phyloP scores from a whole-genome alignment of 2,113 vertebrate species.

The Gila orcuttii region DNA sequence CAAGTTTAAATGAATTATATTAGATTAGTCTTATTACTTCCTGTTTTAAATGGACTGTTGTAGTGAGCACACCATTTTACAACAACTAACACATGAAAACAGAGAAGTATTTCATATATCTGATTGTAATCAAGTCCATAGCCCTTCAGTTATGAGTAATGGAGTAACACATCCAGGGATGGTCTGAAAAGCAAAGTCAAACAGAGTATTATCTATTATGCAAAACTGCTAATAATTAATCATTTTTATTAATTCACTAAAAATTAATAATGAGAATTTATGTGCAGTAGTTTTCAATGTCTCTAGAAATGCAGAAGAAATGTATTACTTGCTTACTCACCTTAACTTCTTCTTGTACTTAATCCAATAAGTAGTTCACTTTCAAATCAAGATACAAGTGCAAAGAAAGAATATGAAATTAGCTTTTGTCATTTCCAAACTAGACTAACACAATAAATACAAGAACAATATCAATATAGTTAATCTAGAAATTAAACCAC shows the following conservation, averaged over 20 bases:
- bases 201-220: not conserved
- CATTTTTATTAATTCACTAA: too few relatives aligned
- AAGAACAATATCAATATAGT: not conserved
- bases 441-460: not conserved
- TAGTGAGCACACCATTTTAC: not conserved
- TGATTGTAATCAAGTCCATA: not conserved
- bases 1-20: not conserved
- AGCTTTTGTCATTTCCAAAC: not conserved
- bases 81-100: not conserved
- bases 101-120: not conserved
- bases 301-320: too few relatives aligned
- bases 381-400: conserved; percentile 1
- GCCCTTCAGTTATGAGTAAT: not conserved
- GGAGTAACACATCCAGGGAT: not conserved
- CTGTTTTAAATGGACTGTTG: not conserved
- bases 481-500: conserved; percentile 36
- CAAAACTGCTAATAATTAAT: not conserved
- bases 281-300: not conserved
- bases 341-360: conserved; percentile 5
- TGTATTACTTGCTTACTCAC: conserved; percentile 7
- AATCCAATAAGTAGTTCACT: not conserved
- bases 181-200: conserved; percentile 13
- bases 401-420: conserved; percentile 1
- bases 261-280: not conserved
- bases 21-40: not conserved